A percentile compares a stretch with the other conserved stretches of the same genome.
These are phyloP conservation scores for Astropecten irregularis DNA, from an alignment of 53 echinoderm and acorn worm species.

Conservation along the genomic window DNA sequence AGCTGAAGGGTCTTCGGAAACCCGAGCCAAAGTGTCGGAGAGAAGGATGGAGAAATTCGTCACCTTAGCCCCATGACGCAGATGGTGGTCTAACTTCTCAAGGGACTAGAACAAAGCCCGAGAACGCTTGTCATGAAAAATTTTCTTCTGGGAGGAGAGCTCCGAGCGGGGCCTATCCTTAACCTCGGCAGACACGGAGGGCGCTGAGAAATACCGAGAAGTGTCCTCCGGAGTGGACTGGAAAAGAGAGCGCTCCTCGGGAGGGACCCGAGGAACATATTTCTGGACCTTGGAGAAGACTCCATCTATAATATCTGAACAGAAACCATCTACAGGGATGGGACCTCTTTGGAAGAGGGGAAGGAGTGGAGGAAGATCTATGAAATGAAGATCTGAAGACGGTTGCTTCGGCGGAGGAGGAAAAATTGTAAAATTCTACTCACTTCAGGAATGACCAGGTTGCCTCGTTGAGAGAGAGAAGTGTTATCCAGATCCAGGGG, in stretches of 20 bases:
- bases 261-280: too few species aligned
- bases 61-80: constrained; percentile 1
- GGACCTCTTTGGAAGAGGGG: too few species aligned
- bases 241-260: neutral
- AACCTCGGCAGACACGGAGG: neutral
- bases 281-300: too few species aligned
- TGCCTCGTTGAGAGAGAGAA: too few species aligned
- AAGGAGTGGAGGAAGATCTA: too few species aligned
- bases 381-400: too few species aligned
- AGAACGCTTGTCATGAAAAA: neutral
- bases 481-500: too few species aligned
- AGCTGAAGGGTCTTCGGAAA: neutral
- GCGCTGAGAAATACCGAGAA: neutral
- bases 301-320: too few species aligned
- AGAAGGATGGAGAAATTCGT: constrained; percentile 1
- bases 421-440: too few species aligned
- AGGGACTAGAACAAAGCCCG: neutral
- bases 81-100: neutral
- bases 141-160: neutral
- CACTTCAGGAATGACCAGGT: too few species aligned
- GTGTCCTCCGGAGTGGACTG: neutral
- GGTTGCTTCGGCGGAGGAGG: too few species aligned
- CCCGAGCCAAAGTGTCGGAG: neutral
- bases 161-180: neutral
- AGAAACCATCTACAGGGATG: too few species aligned